Evolutionary conservation across 1,140 invertebrate species (phyloP).

Genomic region (Belonocnema kinseyi): DNA sequence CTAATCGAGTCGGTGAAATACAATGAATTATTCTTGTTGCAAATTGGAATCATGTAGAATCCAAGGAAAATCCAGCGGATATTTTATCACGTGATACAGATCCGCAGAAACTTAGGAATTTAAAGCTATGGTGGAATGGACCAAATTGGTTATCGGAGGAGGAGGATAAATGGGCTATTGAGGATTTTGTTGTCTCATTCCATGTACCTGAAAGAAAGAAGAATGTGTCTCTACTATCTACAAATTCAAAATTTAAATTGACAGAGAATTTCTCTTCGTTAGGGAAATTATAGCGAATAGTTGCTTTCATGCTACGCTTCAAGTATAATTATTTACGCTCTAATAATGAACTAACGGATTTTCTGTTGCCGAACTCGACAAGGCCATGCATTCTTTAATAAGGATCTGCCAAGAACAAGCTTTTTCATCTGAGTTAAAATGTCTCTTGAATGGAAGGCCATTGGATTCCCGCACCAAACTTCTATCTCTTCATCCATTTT

Average conservation of each 20-base stretch:
- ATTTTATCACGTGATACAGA: no score
- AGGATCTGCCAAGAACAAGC: neutral
- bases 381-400: neutral
- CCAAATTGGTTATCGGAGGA: neutral
- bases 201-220: neutral
- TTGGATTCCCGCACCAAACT: neutral
- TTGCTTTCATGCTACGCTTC: no score
- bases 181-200: no score
- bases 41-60: no score
- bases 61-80: no score
- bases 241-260: neutral
- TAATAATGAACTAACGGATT: no score
- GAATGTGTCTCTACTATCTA: neutral
- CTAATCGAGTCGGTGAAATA: no score
- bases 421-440: neutral
- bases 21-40: no score
- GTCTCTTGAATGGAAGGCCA: neutral
- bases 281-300: no score
- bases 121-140: neutral
- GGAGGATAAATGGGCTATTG: neutral
- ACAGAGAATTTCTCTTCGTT: neutral
- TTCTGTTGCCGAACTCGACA: no score
- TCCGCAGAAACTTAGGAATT: neutral
- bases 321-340: no score
- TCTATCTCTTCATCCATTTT: neutral